phyloP scores from a whole-genome alignment of 2,888 invertebrate genomes.

The Rhamnusium bicolor region DNA sequence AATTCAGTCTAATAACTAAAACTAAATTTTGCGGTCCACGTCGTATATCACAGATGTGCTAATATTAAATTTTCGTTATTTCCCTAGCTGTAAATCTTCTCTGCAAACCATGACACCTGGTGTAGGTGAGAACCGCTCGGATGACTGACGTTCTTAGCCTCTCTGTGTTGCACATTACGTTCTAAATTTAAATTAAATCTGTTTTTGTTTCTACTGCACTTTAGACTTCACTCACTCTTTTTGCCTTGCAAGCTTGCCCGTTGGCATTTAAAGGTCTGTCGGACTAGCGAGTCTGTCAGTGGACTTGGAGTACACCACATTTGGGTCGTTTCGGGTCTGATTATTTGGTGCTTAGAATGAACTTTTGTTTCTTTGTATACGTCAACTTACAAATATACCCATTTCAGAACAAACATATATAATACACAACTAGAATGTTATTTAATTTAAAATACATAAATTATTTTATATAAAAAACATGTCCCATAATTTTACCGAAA shows the following conservation, averaged over 20 bases:
- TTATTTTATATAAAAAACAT: no score
- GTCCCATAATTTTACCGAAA: no score
- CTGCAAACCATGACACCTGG: constrained; percentile 25
- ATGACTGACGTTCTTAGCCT: constrained; percentile 18
- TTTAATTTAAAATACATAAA: no score
- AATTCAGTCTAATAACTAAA: not conserved
- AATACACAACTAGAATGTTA: no score
- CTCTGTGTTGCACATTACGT: not conserved
- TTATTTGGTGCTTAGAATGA: constrained; percentile 1
- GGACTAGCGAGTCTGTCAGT: not conserved
- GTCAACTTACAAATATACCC: constrained; percentile 38
- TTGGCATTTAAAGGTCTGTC: constrained; percentile 28
- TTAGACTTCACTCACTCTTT: constrained; percentile 16
- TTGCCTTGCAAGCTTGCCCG: constrained; percentile 9
- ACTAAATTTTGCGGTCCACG: not conserved
- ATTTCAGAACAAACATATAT: no score
- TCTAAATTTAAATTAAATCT: constrained; percentile 30
- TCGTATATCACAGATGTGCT: not conserved
- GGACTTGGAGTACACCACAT: constrained; percentile 10
- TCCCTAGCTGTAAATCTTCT: constrained; percentile 2
- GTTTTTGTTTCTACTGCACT: constrained; percentile 22
- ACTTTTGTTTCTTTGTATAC: constrained; percentile 16
- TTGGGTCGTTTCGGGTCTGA: not conserved
- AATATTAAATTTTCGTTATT: not conserved
- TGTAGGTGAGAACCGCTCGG: constrained; percentile 3